phyloP scores from a whole-genome alignment of 2,113 vertebrate species.

The Megaleporinus macrocephalus region DNA sequence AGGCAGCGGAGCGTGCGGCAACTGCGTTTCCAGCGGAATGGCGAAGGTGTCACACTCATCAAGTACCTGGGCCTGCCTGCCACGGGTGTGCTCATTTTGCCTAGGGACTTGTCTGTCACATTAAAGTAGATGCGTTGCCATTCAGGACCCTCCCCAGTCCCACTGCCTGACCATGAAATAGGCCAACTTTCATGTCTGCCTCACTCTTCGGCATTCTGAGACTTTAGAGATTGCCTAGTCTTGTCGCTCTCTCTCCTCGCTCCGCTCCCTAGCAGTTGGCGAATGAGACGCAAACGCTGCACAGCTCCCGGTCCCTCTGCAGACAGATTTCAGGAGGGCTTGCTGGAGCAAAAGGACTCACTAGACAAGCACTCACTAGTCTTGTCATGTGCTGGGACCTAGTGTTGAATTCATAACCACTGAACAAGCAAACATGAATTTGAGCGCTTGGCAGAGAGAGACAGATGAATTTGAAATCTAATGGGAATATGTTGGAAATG shows the following conservation, averaged over 20 bases:
- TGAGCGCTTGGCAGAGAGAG: slow-evolving; percentile 32
- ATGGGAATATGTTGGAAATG: slow-evolving; percentile 27
- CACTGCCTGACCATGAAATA: slow-evolving; percentile 82
- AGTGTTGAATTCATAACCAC: slow-evolving; percentile 43
- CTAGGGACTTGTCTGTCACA: slow-evolving; percentile 84
- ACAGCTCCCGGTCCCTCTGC: slow-evolving; percentile 52
- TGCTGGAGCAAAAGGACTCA: slow-evolving; percentile 53
- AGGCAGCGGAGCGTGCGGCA: slow-evolving; percentile 78
- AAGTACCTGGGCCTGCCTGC: slow-evolving; percentile 80
- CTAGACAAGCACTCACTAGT: slow-evolving; percentile 44
- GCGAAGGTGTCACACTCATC: slow-evolving; percentile 82
- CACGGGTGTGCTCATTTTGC: slow-evolving; percentile 74
- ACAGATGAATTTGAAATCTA: slow-evolving; percentile 42
- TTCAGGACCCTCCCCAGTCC: slow-evolving; percentile 76
- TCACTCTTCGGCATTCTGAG: slow-evolving; percentile 72
- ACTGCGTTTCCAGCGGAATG: slow-evolving; percentile 76
- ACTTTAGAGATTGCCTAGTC: slow-evolving; percentile 73
- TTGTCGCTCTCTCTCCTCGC: slow-evolving; percentile 61
- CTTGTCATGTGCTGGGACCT: slow-evolving; percentile 43
- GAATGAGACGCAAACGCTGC: slow-evolving; percentile 68
- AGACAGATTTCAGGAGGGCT: slow-evolving; percentile 63
- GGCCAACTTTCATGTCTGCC: slow-evolving; percentile 83
- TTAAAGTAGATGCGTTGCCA: slow-evolving; percentile 82
- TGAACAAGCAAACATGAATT: slow-evolving; percentile 41
- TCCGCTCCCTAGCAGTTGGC: slow-evolving; percentile 67